Percentiles rank a stretch among this genome's conserved stretches.
These are phyloP conservation scores for Micrastur ruficollis DNA, from an alignment of 2,797 vertebrate genomes.

Conservation along the genomic window DNA sequence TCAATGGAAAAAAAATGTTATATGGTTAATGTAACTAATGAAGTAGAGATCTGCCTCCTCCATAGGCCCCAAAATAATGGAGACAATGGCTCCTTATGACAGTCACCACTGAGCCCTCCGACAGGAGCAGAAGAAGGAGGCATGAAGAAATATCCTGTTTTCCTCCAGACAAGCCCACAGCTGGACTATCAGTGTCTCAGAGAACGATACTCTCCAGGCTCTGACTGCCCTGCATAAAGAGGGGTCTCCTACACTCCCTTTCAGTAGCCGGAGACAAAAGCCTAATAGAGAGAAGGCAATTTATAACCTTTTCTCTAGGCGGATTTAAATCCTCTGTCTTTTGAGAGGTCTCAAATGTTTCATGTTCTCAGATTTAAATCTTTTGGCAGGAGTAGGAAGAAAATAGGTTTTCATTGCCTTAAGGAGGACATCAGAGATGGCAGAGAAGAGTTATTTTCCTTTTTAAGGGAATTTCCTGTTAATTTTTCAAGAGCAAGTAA, in stretches of 20 bases:
- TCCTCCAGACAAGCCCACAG: neutral
- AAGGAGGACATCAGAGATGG: neutral
- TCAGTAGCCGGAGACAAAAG: neutral
- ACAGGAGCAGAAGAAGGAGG: neutral
- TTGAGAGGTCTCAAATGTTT: neutral
- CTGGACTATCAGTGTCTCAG: neutral
- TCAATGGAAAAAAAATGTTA: neutral
- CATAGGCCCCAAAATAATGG: neutral
- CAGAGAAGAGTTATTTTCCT: neutral
- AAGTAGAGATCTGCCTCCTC: neutral
- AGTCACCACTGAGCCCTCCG: neutral
- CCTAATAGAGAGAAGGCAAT: neutral
- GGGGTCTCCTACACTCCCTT: neutral
- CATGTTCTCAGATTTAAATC: neutral
- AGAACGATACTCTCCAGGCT: fast-evolving
- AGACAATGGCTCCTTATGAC: neutral
- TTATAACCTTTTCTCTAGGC: neutral
- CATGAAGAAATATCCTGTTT: neutral
- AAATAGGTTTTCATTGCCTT: neutral
- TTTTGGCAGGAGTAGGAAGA: neutral
- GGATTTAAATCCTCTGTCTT: neutral
- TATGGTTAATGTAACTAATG: neutral
- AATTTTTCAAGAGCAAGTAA: neutral
- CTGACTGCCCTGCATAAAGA: neutral
- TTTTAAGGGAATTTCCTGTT: neutral